A percentile compares a stretch with the other conserved stretches of the same genome.
phyloP scores from a whole-genome alignment of 1,140 invertebrate species.

The Drosophila virilis region DNA sequence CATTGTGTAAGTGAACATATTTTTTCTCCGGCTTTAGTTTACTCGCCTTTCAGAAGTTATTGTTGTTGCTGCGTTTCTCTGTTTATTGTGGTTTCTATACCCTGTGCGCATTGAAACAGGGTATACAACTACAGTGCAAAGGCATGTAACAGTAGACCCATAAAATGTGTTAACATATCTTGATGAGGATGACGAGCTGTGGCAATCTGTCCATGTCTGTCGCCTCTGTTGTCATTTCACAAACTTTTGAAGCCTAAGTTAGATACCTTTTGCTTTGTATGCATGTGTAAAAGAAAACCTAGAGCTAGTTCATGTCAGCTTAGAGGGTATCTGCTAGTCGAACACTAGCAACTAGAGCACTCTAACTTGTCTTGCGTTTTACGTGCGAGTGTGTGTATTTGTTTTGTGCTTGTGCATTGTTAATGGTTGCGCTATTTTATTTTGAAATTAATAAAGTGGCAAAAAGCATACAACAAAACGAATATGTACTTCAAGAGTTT shows the following conservation, averaged over 20 bases:
- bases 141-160: too few species aligned
- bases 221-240: too few species aligned
- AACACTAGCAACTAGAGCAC: background rate
- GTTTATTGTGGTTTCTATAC: slow-evolving; percentile 60
- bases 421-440: slow-evolving; percentile 74
- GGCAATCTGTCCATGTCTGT: too few species aligned
- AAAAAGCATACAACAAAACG: slow-evolving; percentile 55
- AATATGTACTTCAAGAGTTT: slow-evolving; percentile 38
- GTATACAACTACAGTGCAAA: background rate
- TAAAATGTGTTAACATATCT: too few species aligned
- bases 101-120: background rate
- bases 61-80: slow-evolving; percentile 23
- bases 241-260: too few species aligned
- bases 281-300: too few species aligned
- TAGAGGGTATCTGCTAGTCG: background rate
- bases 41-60: slow-evolving; percentile 30
- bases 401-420: slow-evolving; percentile 48
- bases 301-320: too few species aligned
- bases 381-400: slow-evolving; percentile 31
- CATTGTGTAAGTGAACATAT: slow-evolving; percentile 58
- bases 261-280: too few species aligned
- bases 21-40: slow-evolving; percentile 40
- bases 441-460: slow-evolving; percentile 80
- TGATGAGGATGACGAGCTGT: too few species aligned
- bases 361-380: background rate